phyloP scores from a whole-genome alignment of 1,140 invertebrate genomes.

The Cyrtorhinus lividipennis region DNA sequence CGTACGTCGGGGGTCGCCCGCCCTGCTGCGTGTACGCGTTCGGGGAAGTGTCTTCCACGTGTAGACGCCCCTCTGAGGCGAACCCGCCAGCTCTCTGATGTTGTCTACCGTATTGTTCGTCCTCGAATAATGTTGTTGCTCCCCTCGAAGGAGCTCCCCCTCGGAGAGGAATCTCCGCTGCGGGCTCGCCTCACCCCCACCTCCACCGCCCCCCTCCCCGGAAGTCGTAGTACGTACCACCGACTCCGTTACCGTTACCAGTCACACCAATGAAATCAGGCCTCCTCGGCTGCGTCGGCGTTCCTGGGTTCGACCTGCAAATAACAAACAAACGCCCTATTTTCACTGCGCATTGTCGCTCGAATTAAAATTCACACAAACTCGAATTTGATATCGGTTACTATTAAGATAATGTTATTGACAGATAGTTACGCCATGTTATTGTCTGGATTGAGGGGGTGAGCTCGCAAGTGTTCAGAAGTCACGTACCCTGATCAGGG shows the following conservation, averaged over 20 bases:
- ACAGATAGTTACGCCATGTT: conserved; percentile 2
- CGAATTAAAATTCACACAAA: background rate
- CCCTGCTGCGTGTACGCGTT: conserved; percentile 28
- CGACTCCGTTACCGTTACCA: conserved; percentile 26
- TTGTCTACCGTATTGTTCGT: conserved; percentile 41
- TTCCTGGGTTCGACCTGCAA: conserved; percentile 73
- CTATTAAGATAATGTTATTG: too few relatives aligned
- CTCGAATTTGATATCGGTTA: too few relatives aligned
- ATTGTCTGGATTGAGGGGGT: background rate
- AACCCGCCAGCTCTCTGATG: conserved; percentile 63
- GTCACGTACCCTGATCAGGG: conserved; percentile 5
- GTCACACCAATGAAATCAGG: conserved; percentile 70
- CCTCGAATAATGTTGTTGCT: conserved; percentile 32
- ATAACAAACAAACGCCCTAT: background rate
- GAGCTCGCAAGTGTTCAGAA: conserved; percentile 7
- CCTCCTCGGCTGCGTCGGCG: conserved; percentile 67
- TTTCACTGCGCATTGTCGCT: background rate
- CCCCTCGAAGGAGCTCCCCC: conserved; percentile 53
- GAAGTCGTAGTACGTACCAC: conserved; percentile 35
- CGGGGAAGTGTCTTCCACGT: conserved; percentile 65
- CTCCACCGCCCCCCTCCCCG: conserved; percentile 26
- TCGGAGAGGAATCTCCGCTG: conserved; percentile 73
- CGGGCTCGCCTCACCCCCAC: conserved; percentile 40
- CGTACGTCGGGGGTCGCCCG: conserved; percentile 26
- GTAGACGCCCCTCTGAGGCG: conserved; percentile 66